A percentile compares a stretch with the other conserved stretches of the same genome.
Conservation (phyloP, 2,888 invertebrate genomes). For the Eudasyphora cyanicolor region DNA sequence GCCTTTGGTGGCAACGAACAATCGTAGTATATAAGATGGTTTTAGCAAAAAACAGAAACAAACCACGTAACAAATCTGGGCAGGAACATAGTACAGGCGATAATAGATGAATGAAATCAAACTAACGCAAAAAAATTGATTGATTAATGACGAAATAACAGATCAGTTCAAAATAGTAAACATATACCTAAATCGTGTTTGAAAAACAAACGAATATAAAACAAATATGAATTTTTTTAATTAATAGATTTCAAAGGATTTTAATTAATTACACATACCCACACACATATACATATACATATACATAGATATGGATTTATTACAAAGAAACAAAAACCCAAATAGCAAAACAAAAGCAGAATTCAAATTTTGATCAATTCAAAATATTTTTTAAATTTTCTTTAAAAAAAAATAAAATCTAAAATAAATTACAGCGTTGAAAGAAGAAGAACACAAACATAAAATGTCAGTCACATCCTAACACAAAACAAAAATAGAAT, state of each 20-base stretch:
- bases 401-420: neutral
- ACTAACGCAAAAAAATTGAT: neutral
- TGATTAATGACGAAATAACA: conserved; percentile 19
- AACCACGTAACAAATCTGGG: neutral
- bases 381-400: neutral
- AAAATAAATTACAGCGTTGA: neutral
- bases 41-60: neutral
- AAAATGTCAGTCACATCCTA: conserved; percentile 1
- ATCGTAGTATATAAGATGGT: conserved; percentile 46
- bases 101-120: neutral
- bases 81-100: neutral
- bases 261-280: neutral
- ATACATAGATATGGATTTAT: neutral
- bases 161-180: conserved; percentile 39
- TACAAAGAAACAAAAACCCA: neutral
- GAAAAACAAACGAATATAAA: conserved; percentile 9
- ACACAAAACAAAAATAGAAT: conserved; percentile 17
- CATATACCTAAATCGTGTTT: conserved; percentile 8
- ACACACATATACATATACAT: neutral
- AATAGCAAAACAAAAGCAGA: neutral
- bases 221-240: conserved; percentile 2
- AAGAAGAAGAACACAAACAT: neutral
- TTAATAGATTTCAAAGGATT: conserved; percentile 5
- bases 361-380: conserved; percentile 10
- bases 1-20: conserved; percentile 44